phyloP scores from a whole-genome alignment of 1,140 invertebrate species.

The Sminthurinus signatus region DNA sequence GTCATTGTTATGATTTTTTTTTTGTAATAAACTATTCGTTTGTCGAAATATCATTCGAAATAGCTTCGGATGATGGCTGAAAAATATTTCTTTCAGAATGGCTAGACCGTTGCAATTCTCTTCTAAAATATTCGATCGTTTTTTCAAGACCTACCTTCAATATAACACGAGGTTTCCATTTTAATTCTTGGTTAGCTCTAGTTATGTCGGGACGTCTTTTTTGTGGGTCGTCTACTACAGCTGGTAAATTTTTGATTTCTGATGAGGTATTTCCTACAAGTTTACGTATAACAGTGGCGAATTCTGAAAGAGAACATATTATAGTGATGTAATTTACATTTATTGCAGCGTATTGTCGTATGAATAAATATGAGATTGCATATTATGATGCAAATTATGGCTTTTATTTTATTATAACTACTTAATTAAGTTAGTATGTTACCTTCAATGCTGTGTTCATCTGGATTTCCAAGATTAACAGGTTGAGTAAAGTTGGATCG shows the following conservation, averaged over 20 bases:
- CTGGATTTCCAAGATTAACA: slow-evolving; percentile 96
- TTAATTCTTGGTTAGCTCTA: slow-evolving; percentile 72
- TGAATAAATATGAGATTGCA: too few relatives aligned
- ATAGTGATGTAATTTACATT: too few relatives aligned
- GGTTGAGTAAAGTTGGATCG: slow-evolving; percentile 87
- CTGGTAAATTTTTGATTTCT: slow-evolving; percentile 69
- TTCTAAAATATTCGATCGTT: slow-evolving; percentile 86
- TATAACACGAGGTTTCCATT: slow-evolving; percentile 81
- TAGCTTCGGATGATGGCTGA: slow-evolving; percentile 19
- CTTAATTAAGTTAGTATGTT: slow-evolving; percentile 35
- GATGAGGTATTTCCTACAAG: slow-evolving; percentile 71
- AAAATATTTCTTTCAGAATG: slow-evolving; percentile 43
- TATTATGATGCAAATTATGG: neutral
- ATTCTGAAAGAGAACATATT: slow-evolving; percentile 60
- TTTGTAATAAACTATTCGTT: too few relatives aligned
- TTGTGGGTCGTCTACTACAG: slow-evolving; percentile 93
- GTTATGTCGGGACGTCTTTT: slow-evolving; percentile 86
- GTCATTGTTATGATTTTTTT: too few relatives aligned
- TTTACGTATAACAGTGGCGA: slow-evolving; percentile 85
- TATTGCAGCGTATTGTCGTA: too few relatives aligned
- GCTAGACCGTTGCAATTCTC: slow-evolving; percentile 65
- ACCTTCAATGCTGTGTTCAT: slow-evolving; percentile 93
- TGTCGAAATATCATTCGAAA: too few relatives aligned
- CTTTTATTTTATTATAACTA: too few relatives aligned
- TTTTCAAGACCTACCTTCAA: slow-evolving; percentile 73